Conservation (phyloP, 2,888 invertebrate genomes). For the Lissocephala sabroskyi region DNA sequence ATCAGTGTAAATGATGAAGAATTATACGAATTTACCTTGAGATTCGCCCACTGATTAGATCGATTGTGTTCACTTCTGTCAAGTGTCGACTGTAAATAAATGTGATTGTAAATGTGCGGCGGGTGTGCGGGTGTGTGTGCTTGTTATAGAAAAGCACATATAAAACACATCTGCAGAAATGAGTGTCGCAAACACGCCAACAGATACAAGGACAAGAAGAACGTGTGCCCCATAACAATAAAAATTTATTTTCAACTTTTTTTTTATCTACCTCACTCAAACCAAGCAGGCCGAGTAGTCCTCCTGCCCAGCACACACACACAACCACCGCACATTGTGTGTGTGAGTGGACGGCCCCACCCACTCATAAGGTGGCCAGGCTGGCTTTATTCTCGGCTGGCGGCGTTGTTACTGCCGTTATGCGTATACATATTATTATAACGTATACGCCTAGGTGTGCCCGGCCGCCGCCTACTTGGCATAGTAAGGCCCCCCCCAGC, state of each 20-base stretch:
- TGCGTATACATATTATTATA: conserved; percentile 59
- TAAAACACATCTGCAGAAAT: conserved; percentile 6
- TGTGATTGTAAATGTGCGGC: too few relatives aligned
- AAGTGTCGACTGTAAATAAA: too few relatives aligned
- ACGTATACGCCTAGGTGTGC: conserved; percentile 61
- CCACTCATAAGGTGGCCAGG: too few relatives aligned
- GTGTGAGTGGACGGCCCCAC: too few relatives aligned
- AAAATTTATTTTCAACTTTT: conserved; percentile 64
- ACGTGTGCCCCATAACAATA: conserved; percentile 62
- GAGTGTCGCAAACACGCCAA: conserved; percentile 51
- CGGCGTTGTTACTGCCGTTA: conserved; percentile 9
- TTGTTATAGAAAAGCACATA: not conserved
- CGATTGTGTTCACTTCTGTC: too few relatives aligned
- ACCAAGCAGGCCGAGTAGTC: not conserved
- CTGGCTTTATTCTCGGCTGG: conserved; percentile 26
- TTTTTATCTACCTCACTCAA: conserved; percentile 31
- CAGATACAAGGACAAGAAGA: conserved; percentile 56
- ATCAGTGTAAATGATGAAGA: too few relatives aligned
- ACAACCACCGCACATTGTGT: too few relatives aligned
- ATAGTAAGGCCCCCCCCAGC: not conserved
- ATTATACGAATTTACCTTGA: too few relatives aligned
- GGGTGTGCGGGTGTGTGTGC: not conserved
- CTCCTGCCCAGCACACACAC: too few relatives aligned
- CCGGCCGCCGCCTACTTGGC: conserved; percentile 7
- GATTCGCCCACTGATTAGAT: too few relatives aligned